phyloP scores from a whole-genome alignment of 2,888 invertebrate genomes.

The Diplolepis rosae region DNA sequence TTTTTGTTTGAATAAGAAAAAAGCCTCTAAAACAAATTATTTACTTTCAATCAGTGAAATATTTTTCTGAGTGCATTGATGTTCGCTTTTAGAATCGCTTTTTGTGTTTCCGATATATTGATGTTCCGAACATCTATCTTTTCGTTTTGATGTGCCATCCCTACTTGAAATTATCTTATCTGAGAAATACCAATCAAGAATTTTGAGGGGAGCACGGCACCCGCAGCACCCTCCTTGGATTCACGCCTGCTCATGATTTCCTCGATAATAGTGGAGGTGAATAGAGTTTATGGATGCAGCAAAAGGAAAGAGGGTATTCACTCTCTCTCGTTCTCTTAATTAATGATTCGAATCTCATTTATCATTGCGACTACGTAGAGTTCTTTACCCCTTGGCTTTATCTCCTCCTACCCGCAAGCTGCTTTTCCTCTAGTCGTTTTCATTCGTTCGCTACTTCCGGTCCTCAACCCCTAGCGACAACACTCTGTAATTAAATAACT shows the following conservation, averaged over 20 bases:
- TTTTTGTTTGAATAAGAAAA: too few relatives aligned
- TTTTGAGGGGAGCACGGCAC: too few relatives aligned
- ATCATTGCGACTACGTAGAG: slow-evolving; percentile 52
- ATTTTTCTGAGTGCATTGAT: too few relatives aligned
- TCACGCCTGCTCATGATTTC: slow-evolving; percentile 1
- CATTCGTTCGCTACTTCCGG: slow-evolving; percentile 25
- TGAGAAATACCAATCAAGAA: too few relatives aligned
- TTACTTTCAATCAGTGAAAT: too few relatives aligned
- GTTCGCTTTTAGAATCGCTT: too few relatives aligned
- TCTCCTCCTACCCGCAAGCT: slow-evolving; percentile 22
- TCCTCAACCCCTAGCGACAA: neutral
- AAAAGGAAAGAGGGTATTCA: slow-evolving; percentile 32
- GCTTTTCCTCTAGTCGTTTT: slow-evolving; percentile 14
- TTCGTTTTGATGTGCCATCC: neutral
- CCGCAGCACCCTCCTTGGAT: too few relatives aligned
- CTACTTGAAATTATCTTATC: too few relatives aligned
- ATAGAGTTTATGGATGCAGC: slow-evolving; percentile 2
- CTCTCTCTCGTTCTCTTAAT: slow-evolving; percentile 52
- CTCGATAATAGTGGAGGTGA: slow-evolving; percentile 30
- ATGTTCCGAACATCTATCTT: neutral
- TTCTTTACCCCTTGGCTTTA: slow-evolving; percentile 31
- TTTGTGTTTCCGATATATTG: neutral
- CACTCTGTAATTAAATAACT: slow-evolving; percentile 69
- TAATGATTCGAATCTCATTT: slow-evolving; percentile 66
- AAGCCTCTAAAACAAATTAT: too few relatives aligned